phyloP scores from a whole-genome alignment of 2,797 vertebrate genomes.

The Betta splendens region DNA sequence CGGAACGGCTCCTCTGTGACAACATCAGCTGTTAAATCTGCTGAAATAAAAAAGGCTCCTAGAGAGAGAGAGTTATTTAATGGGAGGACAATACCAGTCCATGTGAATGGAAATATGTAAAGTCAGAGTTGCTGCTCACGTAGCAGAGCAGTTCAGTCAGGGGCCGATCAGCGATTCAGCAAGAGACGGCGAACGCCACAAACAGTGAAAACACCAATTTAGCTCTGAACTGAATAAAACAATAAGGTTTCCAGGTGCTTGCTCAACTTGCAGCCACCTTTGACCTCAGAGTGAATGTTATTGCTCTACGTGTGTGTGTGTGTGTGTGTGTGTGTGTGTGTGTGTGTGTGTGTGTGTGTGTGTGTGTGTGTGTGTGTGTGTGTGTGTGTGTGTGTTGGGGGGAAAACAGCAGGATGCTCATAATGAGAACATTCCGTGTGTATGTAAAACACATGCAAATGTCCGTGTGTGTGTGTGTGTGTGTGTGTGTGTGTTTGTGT shows the following conservation, averaged over 20 bases:
- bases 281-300: constrained; percentile 53
- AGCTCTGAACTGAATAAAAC: constrained; percentile 32
- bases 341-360: constrained; percentile 46
- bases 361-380: constrained; percentile 14
- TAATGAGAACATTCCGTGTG: too few species aligned
- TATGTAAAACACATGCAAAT: too few species aligned
- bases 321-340: too few species aligned
- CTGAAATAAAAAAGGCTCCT: too few species aligned
- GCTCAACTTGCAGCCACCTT: constrained; percentile 42
- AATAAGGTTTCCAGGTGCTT: constrained; percentile 44
- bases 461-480: too few species aligned
- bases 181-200: too few species aligned
- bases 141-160: constrained; percentile 1
- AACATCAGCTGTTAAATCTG: constrained; percentile 34
- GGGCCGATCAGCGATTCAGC: too few species aligned
- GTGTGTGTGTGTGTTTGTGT: too few species aligned
- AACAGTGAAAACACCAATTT: too few species aligned
- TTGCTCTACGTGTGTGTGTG: too few species aligned
- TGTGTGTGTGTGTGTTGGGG: constrained; percentile 18
- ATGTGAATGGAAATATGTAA: constrained; percentile 13
- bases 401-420: constrained; percentile 11
- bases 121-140: too few species aligned
- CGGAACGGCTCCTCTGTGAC: constrained; percentile 26
- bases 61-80: constrained; percentile 32
- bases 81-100: constrained; percentile 35